Evolutionary conservation across 2,888 invertebrate genomes (phyloP), one percentile per base, ranked within the genome.

Genomic region (Lasioglossum leucozonium): DNA sequence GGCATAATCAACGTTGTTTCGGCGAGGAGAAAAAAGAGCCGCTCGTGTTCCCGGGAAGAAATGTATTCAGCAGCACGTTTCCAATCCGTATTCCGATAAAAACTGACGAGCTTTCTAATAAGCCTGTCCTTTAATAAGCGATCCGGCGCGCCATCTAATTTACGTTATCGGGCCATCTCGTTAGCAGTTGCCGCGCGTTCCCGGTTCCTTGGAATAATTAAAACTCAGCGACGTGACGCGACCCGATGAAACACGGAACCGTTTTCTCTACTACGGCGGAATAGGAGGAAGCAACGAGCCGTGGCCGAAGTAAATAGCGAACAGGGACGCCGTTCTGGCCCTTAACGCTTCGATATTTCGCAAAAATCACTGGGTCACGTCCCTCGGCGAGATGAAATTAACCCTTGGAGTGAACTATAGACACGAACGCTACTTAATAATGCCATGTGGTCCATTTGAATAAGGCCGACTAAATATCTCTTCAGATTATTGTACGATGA

Each of bases 31-130:
- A 30, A 37, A 65, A 30, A 37, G 34, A 58, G 30, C 6, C 11
- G 62, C 30, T 22, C 76, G 26, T 51, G 47, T 40, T 42, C 75
- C 22, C 11, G 37, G 51, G 51, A 65, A 76, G 72, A 81, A 82
- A 84, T 82, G 73, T 84, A 84, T 84, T 84, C 84, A 62, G 26
- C 71, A 16, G 84, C 84, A 84, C 84, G 84, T 84, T 82, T 74
- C 42, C 82, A 71, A 84, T 84, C 69, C 77, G 51, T 77, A 69
- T 55, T 75, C n/a, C 44, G 40, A 71, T 69, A 51, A 78, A 75
- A 84, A 72, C 62, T 84, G 81, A 81, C 84, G 74, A 81, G 79
- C 79, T 81, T 80, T 87, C 82, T 84, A 84, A 86, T 84, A 87
- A 89, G 82, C 74, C 71, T 72, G 82, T 69, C 79, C 84, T 78